Evolutionary conservation across 2,113 vertebrate species (phyloP), one percentile per base, ranked within the genome.

Genomic region (Hyaena hyaena): DNA sequence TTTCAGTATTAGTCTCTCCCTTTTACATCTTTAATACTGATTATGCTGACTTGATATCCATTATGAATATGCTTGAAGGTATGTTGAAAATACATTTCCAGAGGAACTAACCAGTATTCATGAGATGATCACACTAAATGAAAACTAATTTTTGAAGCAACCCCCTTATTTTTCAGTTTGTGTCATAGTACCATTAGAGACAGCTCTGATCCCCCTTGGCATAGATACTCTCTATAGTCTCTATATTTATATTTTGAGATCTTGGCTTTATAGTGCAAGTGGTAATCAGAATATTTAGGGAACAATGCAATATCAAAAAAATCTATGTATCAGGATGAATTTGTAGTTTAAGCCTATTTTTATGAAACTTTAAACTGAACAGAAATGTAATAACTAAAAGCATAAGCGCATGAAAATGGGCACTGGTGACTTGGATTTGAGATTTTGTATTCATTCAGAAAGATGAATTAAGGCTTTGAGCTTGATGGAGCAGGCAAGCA

Each of bases 311-410:
- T 89, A 8, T 93, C 39, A 92, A 92, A 95, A 58, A 61, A 58
- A 68, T 58, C 35, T 23, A 66, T 76, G 63, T 58, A n/a, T 68
- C 87, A 82, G 87, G 69, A 66, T 65, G 55, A 86, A 88, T 68
- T 80, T 85, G 15, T 79, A 96, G 23, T n/a, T 5, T 21, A 92
- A 96, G 14, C 10, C 16, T 89, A 80, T 83, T 80, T 80, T 85
- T 69, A 61, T 79, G 66, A 88, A 73, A 28, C 11, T 90, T 97
- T 93, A 96, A 96, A 92, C 83, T 92, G n/a, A 91, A 82, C 43
- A 87, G 35, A 97, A 93, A 93, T 88, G 10, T 73, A 93, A 85
- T 83, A 95, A 73, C 16, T 88, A 71, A 84, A 92, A 84, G 2
- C 28, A 71, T 23, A 65, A 92, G 10, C 4, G 1, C n/a, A 26